Conservation (phyloP, 1,140 invertebrate genomes). For the Cepaea nemoralis region DNA sequence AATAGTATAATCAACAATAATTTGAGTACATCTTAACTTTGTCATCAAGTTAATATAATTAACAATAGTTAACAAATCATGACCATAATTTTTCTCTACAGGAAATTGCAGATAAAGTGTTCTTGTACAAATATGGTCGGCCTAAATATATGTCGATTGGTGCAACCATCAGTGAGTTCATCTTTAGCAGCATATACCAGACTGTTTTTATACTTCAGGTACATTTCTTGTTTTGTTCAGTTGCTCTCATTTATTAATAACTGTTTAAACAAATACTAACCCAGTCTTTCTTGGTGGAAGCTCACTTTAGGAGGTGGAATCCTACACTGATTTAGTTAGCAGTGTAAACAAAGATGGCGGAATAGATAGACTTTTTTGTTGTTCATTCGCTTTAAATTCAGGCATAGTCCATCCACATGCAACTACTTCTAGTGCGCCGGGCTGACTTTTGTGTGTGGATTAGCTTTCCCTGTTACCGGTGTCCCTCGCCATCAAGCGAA, state of each 20-base stretch:
- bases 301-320: no score
- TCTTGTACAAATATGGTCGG: constrained; percentile 31
- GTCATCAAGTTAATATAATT: no score
- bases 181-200: constrained; percentile 41
- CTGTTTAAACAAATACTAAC: background rate
- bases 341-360: no score
- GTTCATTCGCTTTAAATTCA: no score
- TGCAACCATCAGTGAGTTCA: constrained; percentile 34
- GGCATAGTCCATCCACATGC: no score
- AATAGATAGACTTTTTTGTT: no score
- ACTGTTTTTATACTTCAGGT: constrained; percentile 34
- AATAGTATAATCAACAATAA: background rate
- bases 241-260: background rate
- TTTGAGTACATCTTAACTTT: constrained; percentile 12
- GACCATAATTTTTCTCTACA: constrained; percentile 4
- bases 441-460: no score
- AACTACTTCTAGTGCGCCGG: no score
- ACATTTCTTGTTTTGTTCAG: background rate
- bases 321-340: no score
- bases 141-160: constrained; percentile 32
- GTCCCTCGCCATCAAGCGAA: no score
- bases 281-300: no score
- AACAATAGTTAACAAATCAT: background rate
- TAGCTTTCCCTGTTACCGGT: no score
- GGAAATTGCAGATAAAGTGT: constrained; percentile 43